Base-by-base conservation (phyloP, 2,888 invertebrate genomes). In the Tetranychus truncatus region DNA sequence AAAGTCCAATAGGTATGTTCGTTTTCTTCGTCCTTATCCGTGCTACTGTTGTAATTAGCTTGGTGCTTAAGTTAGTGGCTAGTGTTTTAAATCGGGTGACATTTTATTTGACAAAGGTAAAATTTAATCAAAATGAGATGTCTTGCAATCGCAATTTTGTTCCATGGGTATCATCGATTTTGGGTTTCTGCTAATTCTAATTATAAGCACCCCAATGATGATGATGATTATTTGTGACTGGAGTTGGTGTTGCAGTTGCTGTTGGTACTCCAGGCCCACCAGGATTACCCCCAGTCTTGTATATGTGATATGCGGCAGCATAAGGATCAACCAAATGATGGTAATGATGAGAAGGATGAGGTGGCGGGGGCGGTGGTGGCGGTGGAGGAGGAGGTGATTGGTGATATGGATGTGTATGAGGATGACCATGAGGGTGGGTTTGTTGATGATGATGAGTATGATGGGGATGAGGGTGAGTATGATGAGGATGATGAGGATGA, bases 321-420 rank as follows among this genome's bases (percentile, higher is more conserved):
- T 76, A 76, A 21, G 73, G 75, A 67, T 76, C 76, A 34, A 76
- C 76, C 44, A 76, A 66, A 24, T 20, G 69, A 45, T 75, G 75
- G 20, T 45, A 55, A 71, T 74, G 74, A 65, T 24, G 21, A 55
- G 18, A 20, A 74, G 55, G 21, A 6, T 66, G 45, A 34, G 11
- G 46, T 15, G 72, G 24, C 9, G 74, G 67, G 9, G 74, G 75
- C 9, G 20, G 71, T 34, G 21, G 24, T 72, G 21, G 74, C 11
- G 21, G n/a, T 9, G 73, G 65, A 45, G 76, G 45, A 74, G 76
- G 69, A 55, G 55, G 55, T 55, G 55, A 55, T 55, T 55, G 55
- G 7, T 55, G 55, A 55, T 55, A 55, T 55, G 55, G 11, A 55
- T 55, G 55, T 7, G 55, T 2, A 55, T 55, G 55, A 15, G 55